Conservation (phyloP, 2,113 vertebrate species). For the Hiodon tergisus region DNA sequence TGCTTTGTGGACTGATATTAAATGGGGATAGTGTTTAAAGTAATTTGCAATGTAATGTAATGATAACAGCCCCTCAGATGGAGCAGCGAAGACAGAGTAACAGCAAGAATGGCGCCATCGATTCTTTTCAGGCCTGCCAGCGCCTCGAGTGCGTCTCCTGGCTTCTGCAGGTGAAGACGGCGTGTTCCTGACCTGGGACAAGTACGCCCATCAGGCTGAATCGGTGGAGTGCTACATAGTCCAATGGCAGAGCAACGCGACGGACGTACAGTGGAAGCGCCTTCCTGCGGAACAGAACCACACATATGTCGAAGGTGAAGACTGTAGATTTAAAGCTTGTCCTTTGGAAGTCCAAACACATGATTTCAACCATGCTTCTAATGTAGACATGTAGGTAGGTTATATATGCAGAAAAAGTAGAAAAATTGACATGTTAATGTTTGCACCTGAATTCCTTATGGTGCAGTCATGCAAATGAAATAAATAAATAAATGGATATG, state of each 20-base stretch:
- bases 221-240: conserved; percentile 38
- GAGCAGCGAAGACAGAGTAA: too few relatives aligned
- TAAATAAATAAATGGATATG: too few relatives aligned
- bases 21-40: neutral
- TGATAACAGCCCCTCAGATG: too few relatives aligned
- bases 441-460: too few relatives aligned
- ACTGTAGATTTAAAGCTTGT: neutral
- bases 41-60: neutral
- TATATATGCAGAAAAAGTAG: too few relatives aligned
- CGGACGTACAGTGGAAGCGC: conserved; percentile 46
- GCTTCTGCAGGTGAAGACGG: conserved; percentile 28
- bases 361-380: too few relatives aligned
- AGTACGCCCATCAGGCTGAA: neutral
- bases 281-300: conserved; percentile 33
- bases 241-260: conserved; percentile 44
- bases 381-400: too few relatives aligned
- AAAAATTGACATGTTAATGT: too few relatives aligned
- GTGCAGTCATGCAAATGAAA: too few relatives aligned
- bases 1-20: too few relatives aligned
- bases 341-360: neutral
- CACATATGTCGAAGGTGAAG: conserved; percentile 50
- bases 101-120: too few relatives aligned
- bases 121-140: conserved; percentile 34
- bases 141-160: conserved; percentile 29
- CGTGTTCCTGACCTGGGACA: conserved; percentile 45